Percentiles rank a stretch among this genome's conserved stretches.
Conservation (phyloP, 2,113 vertebrate genomes). For the Apodemus speciosus region DNA sequence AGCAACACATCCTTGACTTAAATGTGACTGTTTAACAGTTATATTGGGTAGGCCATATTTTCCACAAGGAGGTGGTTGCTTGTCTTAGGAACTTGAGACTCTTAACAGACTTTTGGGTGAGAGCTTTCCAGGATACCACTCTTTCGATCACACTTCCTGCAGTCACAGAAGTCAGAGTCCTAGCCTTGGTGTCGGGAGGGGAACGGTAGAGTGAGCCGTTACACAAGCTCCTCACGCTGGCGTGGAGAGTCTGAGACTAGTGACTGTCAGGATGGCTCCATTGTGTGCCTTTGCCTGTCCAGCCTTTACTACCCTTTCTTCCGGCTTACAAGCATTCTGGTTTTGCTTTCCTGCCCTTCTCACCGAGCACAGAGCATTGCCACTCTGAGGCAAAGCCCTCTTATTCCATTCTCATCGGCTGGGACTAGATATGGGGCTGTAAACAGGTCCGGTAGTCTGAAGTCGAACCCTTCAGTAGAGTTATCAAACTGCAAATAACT, state of each 20-base stretch:
- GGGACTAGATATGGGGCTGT: not conserved
- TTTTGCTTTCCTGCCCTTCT: not conserved
- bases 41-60: conserved; percentile 84
- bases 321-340: not conserved
- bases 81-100: conserved; percentile 83
- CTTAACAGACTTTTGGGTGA: conserved; percentile 82
- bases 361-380: not conserved
- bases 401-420: not conserved
- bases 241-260: not conserved
- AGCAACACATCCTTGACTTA: conserved; percentile 83
- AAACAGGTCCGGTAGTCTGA: not conserved
- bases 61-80: conserved; percentile 81
- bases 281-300: not conserved
- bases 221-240: not conserved
- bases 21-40: conserved; percentile 83
- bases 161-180: conserved; percentile 76
- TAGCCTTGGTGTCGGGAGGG: conserved; percentile 58
- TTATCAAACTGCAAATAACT: not conserved
- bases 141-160: conserved; percentile 77
- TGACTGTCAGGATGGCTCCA: not conserved
- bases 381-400: not conserved
- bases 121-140: conserved; percentile 81
- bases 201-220: not conserved
- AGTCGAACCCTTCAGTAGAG: not conserved
- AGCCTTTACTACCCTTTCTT: not conserved